Base-by-base conservation (phyloP, 2,888 invertebrate species). In the Diplolepis rosae region DNA sequence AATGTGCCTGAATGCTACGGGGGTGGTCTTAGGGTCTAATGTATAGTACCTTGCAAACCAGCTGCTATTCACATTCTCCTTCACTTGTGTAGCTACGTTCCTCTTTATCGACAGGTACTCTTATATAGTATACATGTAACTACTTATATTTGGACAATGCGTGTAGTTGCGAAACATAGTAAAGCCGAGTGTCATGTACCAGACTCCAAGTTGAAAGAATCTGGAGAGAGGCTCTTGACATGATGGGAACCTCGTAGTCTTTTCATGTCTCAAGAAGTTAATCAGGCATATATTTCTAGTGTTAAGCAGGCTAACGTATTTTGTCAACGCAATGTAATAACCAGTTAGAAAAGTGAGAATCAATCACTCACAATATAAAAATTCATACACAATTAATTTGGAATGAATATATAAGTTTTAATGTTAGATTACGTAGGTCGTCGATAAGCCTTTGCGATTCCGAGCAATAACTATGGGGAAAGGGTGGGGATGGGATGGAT, bases 51-150 rank as follows among this genome's bases (percentile, higher is more conserved):
- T 68, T 69, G 72, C 42, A 69, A 79, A 78, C 79, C 74, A 74
- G 75, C 77, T 73, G 80, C 80, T 82, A 82, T 82, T 82, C 82
- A 81, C 78, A 77, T 79, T 76, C 75, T 79, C 79, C 77, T 77
- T 77, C 70, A 70, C 74, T 70, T 73, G 66, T 70, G 69, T 75
- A 73, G 75, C 71, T 77, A 61, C 72, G 77, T 77, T 70, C 69
- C 50, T 22, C 24, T 27, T 51, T 51, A 56, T 56, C 48, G 15
- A 50, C 48, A 18, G 42, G 39, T 30, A 22, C 15, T 11, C 30
- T 48, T 61, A 51, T 22, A n/a, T n/a, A n/a, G n/a, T 48, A 7
- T 48, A 7, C 45, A 1, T 48, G 45, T 48, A n/a, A 68, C 52
- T 52, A 45, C 65, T 69, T 11, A 51, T 30, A 39, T 52, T 27